These are phyloP conservation scores for Zingel zingel DNA, from an alignment of 2,113 vertebrate species.

Conservation along the genomic window DNA sequence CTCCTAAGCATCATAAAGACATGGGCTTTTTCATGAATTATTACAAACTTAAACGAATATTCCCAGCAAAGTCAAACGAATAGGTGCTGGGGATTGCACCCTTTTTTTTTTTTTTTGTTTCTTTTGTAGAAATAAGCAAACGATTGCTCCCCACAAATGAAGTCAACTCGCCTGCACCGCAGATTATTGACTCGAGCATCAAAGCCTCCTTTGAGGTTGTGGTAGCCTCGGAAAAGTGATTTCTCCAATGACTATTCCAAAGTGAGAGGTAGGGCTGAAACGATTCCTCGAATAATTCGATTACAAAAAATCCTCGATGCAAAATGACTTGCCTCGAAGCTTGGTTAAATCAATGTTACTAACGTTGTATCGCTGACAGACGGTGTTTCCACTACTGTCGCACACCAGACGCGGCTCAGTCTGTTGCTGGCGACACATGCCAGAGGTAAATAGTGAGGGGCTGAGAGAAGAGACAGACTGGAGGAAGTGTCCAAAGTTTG, in stretches of 20 bases:
- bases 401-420: too few relatives aligned
- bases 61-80: constrained; percentile 15
- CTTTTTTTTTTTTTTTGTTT: neutral
- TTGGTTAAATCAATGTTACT: too few relatives aligned
- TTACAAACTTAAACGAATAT: constrained; percentile 21
- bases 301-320: too few relatives aligned
- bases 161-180: neutral
- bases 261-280: too few relatives aligned
- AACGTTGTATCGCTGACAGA: too few relatives aligned
- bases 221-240: constrained; percentile 15
- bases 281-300: too few relatives aligned
- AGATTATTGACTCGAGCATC: constrained; percentile 29
- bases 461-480: too few relatives aligned
- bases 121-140: constrained; percentile 13
- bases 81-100: neutral
- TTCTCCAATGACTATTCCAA: constrained; percentile 21
- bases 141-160: neutral
- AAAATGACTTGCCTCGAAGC: too few relatives aligned
- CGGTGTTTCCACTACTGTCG: too few relatives aligned
- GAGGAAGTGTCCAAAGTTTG: too few relatives aligned
- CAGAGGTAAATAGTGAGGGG: too few relatives aligned
- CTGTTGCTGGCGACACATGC: too few relatives aligned
- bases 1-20: constrained; percentile 8
- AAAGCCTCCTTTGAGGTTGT: constrained; percentile 53
- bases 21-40: constrained; percentile 38